Evolutionary conservation across 2,888 invertebrate species (phyloP), one percentile per base, ranked within the genome.

Genomic region (Spialia ferax): DNA sequence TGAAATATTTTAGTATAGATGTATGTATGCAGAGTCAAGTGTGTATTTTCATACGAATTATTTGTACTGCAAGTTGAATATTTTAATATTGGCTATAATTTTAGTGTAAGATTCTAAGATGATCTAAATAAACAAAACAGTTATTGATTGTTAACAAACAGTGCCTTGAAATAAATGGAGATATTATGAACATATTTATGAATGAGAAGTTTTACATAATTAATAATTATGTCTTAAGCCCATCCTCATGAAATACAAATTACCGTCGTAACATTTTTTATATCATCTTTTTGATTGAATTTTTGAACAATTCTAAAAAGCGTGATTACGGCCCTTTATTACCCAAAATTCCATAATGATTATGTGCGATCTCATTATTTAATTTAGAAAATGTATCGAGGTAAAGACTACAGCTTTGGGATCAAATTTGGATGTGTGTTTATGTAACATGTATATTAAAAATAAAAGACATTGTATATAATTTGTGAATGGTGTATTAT

Each of bases 331-430:
- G 79, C 82, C 82, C 82, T 78, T 78, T 81, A 83, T 82, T 81
- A 81, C 80, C 81, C 79, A 84, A 88, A 87, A 88, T 88, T 91
- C 88, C 90, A 86, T 86, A 83, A 86, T 83, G 87, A 89, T 88
- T 90, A 89, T 85, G 89, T 91, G 89, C 89, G 93, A 93, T 93
- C 93, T 93, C 93, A 93, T 91, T 91, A 93, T 92, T 92, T 93
- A 91, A 93, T 91, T 90, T 91, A 92, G 91, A 91, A 91, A 92
- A 87, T 89, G 89, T 87, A 89, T 89, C 86, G 86, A 93, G 93
- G 87, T 91, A 91, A 93, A 93, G 92, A 92, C 93, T 93, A 91
- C 91, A 91, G 89, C 89, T 90, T 91, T 88, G 93, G 93, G 93
- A 92, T 89, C 91, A 93, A 93, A 92, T 91, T 91, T 90, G 88